A percentile compares a stretch with the other conserved stretches of the same genome.
Conservation (phyloP, 2,888 invertebrate species). For the Tetragonula carbonaria region DNA sequence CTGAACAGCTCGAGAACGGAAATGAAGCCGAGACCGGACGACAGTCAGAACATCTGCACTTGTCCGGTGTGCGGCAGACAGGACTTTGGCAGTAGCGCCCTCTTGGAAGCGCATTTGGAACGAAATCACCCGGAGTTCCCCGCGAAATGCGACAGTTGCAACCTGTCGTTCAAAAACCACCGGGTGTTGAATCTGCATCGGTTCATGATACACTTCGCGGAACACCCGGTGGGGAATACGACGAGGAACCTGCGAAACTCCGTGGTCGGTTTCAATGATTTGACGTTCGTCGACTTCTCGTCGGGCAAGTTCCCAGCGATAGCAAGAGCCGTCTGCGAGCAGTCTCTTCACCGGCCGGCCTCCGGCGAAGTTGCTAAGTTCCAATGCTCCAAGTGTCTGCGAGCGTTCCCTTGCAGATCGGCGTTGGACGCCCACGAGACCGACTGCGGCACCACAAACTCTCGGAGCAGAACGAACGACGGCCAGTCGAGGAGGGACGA, state of each 20-base stretch:
- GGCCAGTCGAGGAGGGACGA: slow-evolving; percentile 88
- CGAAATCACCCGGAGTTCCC: slow-evolving; percentile 88
- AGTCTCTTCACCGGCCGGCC: slow-evolving; percentile 87
- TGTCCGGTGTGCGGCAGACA: slow-evolving; percentile 88
- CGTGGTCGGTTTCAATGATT: slow-evolving; percentile 89
- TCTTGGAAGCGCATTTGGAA: slow-evolving; percentile 88
- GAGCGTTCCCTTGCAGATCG: slow-evolving; percentile 89
- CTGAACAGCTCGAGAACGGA: slow-evolving; percentile 77
- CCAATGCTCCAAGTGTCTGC: slow-evolving; percentile 89
- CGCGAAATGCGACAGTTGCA: slow-evolving; percentile 90
- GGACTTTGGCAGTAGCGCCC: slow-evolving; percentile 86
- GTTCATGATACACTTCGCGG: slow-evolving; percentile 86
- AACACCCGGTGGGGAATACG: slow-evolving; percentile 68
- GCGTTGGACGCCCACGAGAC: slow-evolving; percentile 89
- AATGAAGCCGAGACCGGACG: slow-evolving; percentile 70
- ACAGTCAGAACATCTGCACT: slow-evolving; percentile 71
- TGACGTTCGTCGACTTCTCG: slow-evolving; percentile 92
- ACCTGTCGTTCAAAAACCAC: slow-evolving; percentile 90
- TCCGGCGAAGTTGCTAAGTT: slow-evolving; percentile 86
- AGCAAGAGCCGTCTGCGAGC: slow-evolving; percentile 90
- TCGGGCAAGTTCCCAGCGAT: slow-evolving; percentile 92
- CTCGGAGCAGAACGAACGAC: slow-evolving; percentile 80
- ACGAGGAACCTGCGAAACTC: slow-evolving; percentile 82
- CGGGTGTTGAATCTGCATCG: slow-evolving; percentile 90
- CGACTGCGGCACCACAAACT: slow-evolving; percentile 82